Evolutionary conservation across 2,888 invertebrate genomes (phyloP).

Genomic region (Synanthedon tipuliformis): DNA sequence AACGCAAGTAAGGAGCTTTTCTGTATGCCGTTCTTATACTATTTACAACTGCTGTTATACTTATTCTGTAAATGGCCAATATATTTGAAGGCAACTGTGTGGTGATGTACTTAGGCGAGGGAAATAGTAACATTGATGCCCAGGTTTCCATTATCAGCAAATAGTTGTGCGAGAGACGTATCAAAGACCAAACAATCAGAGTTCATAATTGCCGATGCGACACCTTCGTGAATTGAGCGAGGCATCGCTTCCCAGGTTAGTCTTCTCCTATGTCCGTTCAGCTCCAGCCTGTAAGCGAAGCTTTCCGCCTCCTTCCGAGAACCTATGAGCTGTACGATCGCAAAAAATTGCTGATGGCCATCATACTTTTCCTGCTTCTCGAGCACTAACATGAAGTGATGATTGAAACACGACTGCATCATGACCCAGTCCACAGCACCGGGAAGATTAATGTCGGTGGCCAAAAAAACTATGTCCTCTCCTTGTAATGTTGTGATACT

Average conservation of each 20-base stretch:
- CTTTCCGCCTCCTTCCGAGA: constrained; percentile 99
- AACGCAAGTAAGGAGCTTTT: too few relatives aligned
- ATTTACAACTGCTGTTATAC: constrained; percentile 3
- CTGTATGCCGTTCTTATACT: background rate
- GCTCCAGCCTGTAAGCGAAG: constrained; percentile 97
- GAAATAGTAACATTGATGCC: constrained; percentile 99
- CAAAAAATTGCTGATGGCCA: constrained; percentile 96
- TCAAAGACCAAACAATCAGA: constrained; percentile 99
- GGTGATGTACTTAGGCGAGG: constrained; percentile 74
- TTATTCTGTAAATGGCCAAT: constrained; percentile 4
- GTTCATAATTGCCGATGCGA: constrained; percentile 96
- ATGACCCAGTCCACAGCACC: constrained; percentile 99
- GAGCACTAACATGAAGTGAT: constrained; percentile 98
- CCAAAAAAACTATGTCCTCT: constrained; percentile 99
- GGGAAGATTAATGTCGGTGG: constrained; percentile 98
- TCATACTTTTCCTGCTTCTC: constrained; percentile 99
- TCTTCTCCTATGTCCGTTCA: constrained; percentile 94
- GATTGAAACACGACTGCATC: constrained; percentile 99
- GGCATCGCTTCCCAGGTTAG: constrained; percentile 99
- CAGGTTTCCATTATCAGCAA: constrained; percentile 98
- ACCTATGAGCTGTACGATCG: constrained; percentile 98
- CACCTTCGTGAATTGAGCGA: constrained; percentile 97
- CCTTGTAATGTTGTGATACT: constrained; percentile 98
- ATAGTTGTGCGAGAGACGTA: constrained; percentile 96
- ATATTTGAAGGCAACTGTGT: constrained; percentile 2